Conservation (phyloP, 2,113 vertebrate genomes). For the Gopherus flavomarginatus region DNA sequence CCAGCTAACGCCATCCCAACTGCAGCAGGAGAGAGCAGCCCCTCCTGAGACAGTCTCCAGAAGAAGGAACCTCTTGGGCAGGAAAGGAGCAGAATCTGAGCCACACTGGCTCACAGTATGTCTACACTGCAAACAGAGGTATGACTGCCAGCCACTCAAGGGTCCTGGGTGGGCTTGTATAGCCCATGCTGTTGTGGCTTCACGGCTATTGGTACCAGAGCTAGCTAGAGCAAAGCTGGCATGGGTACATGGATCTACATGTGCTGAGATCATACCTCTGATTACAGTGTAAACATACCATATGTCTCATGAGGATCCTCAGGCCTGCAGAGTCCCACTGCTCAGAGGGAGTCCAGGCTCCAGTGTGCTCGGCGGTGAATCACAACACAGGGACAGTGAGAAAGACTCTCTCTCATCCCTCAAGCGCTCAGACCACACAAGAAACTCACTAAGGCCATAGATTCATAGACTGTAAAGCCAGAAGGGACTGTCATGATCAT, state of each 20-base stretch:
- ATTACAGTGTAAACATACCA: too few relatives aligned
- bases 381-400: background rate
- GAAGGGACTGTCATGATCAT: background rate
- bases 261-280: too few relatives aligned
- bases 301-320: too few relatives aligned
- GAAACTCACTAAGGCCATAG: background rate
- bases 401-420: background rate
- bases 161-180: background rate
- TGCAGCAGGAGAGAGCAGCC: constrained; percentile 18
- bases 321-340: too few relatives aligned
- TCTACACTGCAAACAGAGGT: background rate
- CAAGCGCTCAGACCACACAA: background rate
- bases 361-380: too few relatives aligned
- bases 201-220: too few relatives aligned
- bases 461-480: background rate
- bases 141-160: background rate
- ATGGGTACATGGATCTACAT: too few relatives aligned
- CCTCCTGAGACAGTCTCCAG: constrained; percentile 39
- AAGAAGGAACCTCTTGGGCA: background rate
- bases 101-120: background rate
- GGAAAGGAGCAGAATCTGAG: background rate
- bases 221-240: background rate
- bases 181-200: background rate
- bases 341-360: too few relatives aligned
- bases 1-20: background rate